Evolutionary conservation across 2,888 invertebrate genomes (phyloP).

Genomic region (Limnephilus rhombicus): DNA sequence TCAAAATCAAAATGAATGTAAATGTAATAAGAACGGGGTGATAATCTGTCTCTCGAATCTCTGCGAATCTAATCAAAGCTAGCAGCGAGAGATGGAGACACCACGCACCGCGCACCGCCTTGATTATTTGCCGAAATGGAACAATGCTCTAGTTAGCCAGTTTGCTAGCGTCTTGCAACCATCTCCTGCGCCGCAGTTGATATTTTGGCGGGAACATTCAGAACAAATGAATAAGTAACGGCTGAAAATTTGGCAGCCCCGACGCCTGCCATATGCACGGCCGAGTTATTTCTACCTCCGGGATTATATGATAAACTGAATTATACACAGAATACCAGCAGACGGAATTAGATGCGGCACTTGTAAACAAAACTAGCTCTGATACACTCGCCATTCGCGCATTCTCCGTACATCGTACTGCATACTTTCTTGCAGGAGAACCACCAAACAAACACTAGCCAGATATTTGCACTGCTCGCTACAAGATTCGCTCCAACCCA

Average conservation of each 20-base stretch:
- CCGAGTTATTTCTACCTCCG: slow-evolving; percentile 9
- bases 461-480: background rate
- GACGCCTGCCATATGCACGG: background rate
- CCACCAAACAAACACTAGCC: background rate
- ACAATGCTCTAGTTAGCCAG: background rate
- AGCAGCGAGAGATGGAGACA: no score
- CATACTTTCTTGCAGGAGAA: background rate
- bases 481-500: background rate
- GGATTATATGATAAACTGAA: slow-evolving; percentile 9
- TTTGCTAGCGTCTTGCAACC: background rate
- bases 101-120: background rate
- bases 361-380: slow-evolving; percentile 7
- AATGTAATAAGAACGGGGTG: background rate
- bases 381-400: background rate
- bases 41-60: background rate
- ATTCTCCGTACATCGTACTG: background rate
- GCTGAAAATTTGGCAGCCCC: slow-evolving; percentile 2
- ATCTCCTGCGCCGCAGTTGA: no score
- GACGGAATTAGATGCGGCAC: slow-evolving; percentile 9
- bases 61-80: background rate
- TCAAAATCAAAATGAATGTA: background rate
- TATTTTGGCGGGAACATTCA: background rate
- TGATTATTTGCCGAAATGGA: background rate
- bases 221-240: background rate
- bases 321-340: slow-evolving; percentile 6